Conservation (phyloP, 2,797 vertebrate species). For the Microctenopoma steveboyesi region DNA sequence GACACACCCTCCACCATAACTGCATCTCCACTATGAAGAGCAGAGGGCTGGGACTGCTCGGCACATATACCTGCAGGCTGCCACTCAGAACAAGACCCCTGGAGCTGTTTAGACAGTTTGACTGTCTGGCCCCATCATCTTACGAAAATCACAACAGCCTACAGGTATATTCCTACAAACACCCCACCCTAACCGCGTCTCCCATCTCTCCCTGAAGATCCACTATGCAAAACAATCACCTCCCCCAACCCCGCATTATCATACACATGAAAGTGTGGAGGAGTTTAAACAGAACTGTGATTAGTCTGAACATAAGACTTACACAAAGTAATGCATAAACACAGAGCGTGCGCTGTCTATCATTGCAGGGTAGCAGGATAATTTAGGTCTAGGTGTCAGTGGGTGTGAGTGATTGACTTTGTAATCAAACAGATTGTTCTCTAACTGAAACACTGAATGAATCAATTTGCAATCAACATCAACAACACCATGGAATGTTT, state of each 20-base stretch:
- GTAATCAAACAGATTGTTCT: slow-evolving; percentile 77
- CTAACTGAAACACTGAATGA: slow-evolving; percentile 56
- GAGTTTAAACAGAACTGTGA: slow-evolving; percentile 61
- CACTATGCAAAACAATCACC: slow-evolving; percentile 62
- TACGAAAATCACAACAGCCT: slow-evolving; percentile 64
- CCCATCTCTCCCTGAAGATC: slow-evolving; percentile 41
- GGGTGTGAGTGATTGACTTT: slow-evolving; percentile 74
- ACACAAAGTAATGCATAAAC: slow-evolving; percentile 45
- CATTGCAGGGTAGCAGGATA: slow-evolving; percentile 47
- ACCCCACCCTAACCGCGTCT: slow-evolving; percentile 5
- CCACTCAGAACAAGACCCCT: slow-evolving; percentile 50
- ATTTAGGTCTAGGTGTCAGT: slow-evolving; percentile 65
- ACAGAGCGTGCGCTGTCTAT: slow-evolving; percentile 53
- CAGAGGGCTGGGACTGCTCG: slow-evolving; percentile 27
- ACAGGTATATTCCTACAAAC: slow-evolving; percentile 49
- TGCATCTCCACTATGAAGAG: slow-evolving; percentile 37
- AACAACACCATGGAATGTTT: slow-evolving; percentile 55
- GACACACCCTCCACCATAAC: slow-evolving; percentile 56
- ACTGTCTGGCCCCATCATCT: slow-evolving; percentile 58
- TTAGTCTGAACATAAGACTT: slow-evolving; percentile 61
- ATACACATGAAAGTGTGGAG: slow-evolving; percentile 57
- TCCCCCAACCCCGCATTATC: slow-evolving; percentile 59
- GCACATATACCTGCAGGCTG: slow-evolving; percentile 54
- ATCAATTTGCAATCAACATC: slow-evolving; percentile 64
- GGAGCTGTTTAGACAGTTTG: slow-evolving; percentile 57